phyloP scores from a whole-genome alignment of 2,797 vertebrate species.

The Spinus olivaceus region DNA sequence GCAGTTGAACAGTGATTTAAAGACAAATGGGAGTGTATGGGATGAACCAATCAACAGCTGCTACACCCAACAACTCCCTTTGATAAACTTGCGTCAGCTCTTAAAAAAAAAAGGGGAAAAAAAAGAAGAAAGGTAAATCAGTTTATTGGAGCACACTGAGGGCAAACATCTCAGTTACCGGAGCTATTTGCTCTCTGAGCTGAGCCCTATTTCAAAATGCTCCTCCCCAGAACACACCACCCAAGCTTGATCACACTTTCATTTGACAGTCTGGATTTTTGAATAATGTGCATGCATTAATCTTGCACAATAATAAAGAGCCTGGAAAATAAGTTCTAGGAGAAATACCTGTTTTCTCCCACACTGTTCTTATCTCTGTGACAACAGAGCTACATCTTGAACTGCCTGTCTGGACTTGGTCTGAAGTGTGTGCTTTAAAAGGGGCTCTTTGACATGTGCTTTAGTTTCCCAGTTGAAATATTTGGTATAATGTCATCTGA shows the following conservation, averaged over 20 bases:
- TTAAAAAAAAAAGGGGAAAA: slow-evolving; percentile 33
- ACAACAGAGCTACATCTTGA: not conserved
- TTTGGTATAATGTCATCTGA: not conserved
- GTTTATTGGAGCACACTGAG: slow-evolving; percentile 66
- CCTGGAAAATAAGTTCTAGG: not conserved
- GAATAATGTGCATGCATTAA: not conserved
- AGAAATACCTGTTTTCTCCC: not conserved
- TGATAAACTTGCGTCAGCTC: slow-evolving; percentile 77
- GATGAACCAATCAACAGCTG: slow-evolving; percentile 76
- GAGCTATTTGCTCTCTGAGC: slow-evolving; percentile 76
- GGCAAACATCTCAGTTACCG: slow-evolving; percentile 70
- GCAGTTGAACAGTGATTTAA: slow-evolving; percentile 75
- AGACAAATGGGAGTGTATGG: slow-evolving; percentile 79
- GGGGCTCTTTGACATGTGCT: not conserved
- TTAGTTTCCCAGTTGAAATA: not conserved
- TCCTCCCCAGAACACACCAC: slow-evolving; percentile 26
- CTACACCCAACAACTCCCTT: slow-evolving; percentile 71
- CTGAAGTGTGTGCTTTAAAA: fast-evolving
- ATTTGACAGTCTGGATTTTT: not conserved
- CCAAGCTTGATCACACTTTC: not conserved
- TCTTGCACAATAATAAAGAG: not conserved
- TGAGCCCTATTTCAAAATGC: slow-evolving; percentile 62
- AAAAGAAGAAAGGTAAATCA: slow-evolving; percentile 57
- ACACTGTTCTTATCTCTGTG: not conserved
- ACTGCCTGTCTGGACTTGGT: not conserved